phyloP scores from a whole-genome alignment of 2,888 invertebrate genomes.

The Drosophila paranaensis region DNA sequence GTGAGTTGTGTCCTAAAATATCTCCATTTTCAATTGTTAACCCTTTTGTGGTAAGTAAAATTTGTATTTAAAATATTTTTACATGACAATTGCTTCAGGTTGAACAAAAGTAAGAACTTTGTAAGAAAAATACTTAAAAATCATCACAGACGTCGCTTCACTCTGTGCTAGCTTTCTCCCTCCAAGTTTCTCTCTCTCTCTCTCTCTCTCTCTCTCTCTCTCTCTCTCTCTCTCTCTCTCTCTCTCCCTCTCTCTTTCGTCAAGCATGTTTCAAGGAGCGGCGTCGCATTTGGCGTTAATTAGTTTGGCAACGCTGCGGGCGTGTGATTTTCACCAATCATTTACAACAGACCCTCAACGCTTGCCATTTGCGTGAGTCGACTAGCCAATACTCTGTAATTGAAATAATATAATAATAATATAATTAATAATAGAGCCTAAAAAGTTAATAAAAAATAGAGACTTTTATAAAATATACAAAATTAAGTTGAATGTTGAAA shows the following conservation, averaged over 20 bases:
- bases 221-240: neutral
- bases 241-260: neutral
- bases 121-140: neutral
- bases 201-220: neutral
- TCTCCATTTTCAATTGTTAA: neutral
- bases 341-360: slow-evolving; percentile 54
- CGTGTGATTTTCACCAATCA: slow-evolving; percentile 69
- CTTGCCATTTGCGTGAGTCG: neutral
- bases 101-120: neutral
- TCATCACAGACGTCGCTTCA: neutral
- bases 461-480: neutral
- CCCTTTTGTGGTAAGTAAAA: neutral
- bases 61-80: neutral
- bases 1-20: neutral
- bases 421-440: too few relatives aligned
- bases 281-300: slow-evolving; percentile 73
- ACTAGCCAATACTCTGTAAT: neutral
- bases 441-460: too few relatives aligned
- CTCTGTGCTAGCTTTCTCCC: neutral
- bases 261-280: slow-evolving; percentile 27
- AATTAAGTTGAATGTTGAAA: neutral
- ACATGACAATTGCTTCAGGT: neutral
- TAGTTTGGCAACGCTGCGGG: slow-evolving; percentile 75
- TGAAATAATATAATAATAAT: neutral
- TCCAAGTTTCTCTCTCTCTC: neutral